Percentiles rank a stretch among this genome's conserved stretches.
Evolutionary conservation across 2,888 invertebrate species (phyloP).

Genomic region (Chymomyza amoena): DNA sequence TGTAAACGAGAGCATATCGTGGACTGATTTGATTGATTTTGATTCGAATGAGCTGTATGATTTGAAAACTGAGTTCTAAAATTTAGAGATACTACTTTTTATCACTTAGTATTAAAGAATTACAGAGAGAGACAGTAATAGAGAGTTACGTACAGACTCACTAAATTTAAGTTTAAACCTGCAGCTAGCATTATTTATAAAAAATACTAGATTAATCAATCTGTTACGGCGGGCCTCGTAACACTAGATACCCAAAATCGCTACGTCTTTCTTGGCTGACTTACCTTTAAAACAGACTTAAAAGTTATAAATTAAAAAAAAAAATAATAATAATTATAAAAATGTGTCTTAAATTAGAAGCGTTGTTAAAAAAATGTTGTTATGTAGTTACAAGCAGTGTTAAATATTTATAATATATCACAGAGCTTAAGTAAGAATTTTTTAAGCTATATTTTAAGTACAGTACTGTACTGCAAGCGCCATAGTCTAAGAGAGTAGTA

Average conservation of each 20-base stretch:
- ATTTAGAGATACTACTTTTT: background rate
- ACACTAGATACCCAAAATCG: constrained; percentile 3
- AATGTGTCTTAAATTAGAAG: constrained; percentile 21
- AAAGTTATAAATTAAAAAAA: constrained; percentile 5
- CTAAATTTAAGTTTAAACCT: constrained; percentile 49
- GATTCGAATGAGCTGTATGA: background rate
- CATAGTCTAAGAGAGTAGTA: background rate
- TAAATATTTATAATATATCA: background rate
- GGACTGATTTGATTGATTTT: background rate
- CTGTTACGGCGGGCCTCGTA: constrained; percentile 10
- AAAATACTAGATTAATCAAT: constrained; percentile 11
- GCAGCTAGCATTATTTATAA: constrained; percentile 41
- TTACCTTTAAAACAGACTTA: constrained; percentile 43
- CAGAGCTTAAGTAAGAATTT: constrained; percentile 30
- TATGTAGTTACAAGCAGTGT: constrained; percentile 4
- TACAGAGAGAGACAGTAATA: background rate
- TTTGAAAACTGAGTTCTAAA: background rate
- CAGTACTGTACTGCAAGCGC: constrained; percentile 2
- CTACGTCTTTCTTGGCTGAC: constrained; percentile 22
- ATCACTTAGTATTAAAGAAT: background rate
- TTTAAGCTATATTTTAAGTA: constrained; percentile 16
- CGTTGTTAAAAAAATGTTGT: constrained; percentile 16
- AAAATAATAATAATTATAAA: constrained; percentile 11
- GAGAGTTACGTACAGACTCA: constrained; percentile 19
- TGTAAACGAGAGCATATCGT: background rate